Base-by-base conservation (phyloP, 1,140 invertebrate genomes). In the Drosophila yakuba region DNA sequence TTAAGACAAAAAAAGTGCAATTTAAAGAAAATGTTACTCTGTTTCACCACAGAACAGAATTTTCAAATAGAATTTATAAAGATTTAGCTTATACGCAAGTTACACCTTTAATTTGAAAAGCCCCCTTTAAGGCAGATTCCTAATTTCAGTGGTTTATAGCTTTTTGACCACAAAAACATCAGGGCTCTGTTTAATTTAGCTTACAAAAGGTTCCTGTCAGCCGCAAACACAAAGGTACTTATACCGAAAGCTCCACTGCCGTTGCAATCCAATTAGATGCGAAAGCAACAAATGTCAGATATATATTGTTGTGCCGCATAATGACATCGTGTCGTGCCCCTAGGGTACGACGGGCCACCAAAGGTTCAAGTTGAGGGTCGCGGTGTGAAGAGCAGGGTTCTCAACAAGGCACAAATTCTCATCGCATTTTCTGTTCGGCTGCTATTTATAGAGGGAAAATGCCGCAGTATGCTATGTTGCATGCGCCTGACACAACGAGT, bases 281-380 rank as follows among this genome's bases (percentile, higher is more conserved):
- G 10, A 62, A 64, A 66, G 73, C 73, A 75, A 75, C 73, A 64
- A 75, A 68, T 77, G 73, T 69, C 51, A 57, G 41, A 50, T 76
- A 47, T 44, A 67, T 17, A 17, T 15, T 64, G 5, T 20, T 23
- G 35, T 76, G 54, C 58, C 38, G 48, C 73, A 80, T 73, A 80
- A 64, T 64, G 56, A 57, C 43, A 71, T 8, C 2, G 68, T 57
- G 73, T 69, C 55, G 74, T 68, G 54, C 58, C 45, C 35, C 41
- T 35, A 35, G 51, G 44, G 62, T 80, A 69, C 58, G 77, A 20
- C 62, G 55, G 44, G 14, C 41, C 56, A 23, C 54, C 48, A 39
- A 68, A 74, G 67, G 82, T 88, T 88, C 79, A 86, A 86, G 82
- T 88, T 86, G 71, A 83, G 80, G 84, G 83, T 79, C 75, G 62